These are phyloP conservation scores for Diorhabda carinulata DNA, from an alignment of 1,140 invertebrate species.

Conservation along the genomic window DNA sequence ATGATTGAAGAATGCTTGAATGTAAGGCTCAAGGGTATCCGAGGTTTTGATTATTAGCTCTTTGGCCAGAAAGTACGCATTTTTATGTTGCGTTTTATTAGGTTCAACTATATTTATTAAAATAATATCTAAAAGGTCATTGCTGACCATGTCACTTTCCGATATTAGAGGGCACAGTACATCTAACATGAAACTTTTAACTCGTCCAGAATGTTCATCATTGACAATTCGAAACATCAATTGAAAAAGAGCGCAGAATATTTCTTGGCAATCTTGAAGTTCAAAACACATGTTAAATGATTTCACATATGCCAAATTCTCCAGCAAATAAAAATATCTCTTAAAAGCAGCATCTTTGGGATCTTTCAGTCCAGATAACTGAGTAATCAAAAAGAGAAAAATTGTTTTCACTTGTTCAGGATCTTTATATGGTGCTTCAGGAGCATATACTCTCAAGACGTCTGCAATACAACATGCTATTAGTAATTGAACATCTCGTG, in stretches of 20 bases:
- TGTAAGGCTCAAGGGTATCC: conserved; percentile 89
- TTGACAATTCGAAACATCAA: conserved; percentile 97
- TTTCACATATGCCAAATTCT: conserved; percentile 97
- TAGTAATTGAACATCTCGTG: conserved; percentile 88
- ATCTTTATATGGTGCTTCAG: conserved; percentile 97
- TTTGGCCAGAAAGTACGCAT: conserved; percentile 86
- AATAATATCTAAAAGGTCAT: conserved; percentile 91
- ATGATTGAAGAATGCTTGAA: conserved; percentile 94
- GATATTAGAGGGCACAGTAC: conserved; percentile 90
- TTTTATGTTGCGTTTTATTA: conserved; percentile 85
- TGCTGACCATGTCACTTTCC: conserved; percentile 92
- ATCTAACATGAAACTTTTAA: conserved; percentile 95
- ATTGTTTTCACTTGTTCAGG: conserved; percentile 90
- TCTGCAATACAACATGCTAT: conserved; percentile 97
- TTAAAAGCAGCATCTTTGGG: conserved; percentile 97
- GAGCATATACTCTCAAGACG: conserved; percentile 94
- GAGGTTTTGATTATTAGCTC: conserved; percentile 88
- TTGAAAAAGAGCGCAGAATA: conserved; percentile 89
- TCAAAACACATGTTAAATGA: conserved; percentile 99
- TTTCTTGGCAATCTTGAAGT: conserved; percentile 94
- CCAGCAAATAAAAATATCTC: conserved; percentile 90
- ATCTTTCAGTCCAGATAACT: conserved; percentile 89
- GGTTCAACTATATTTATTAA: conserved; percentile 94
- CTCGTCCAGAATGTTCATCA: conserved; percentile 92
- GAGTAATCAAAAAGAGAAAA: conserved; percentile 93